Percentiles rank a stretch among this genome's conserved stretches.
These are phyloP conservation scores for Ochotona princeps DNA, from an alignment of 2,113 vertebrate species.

Conservation along the genomic window DNA sequence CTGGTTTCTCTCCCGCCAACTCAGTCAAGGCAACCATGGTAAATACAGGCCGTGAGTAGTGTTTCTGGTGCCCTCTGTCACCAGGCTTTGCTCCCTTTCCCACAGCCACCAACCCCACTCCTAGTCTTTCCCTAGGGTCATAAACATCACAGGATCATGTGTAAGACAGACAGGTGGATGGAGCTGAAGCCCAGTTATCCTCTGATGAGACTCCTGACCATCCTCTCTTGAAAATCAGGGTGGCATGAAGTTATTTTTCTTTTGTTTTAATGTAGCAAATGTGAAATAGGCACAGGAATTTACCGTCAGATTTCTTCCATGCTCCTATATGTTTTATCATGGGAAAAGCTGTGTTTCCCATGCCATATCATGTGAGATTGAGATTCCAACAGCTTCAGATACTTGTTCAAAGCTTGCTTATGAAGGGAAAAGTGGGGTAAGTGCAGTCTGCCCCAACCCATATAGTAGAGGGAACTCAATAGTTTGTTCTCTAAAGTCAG, in stretches of 20 bases:
- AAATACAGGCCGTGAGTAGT: background rate
- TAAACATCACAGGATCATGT: background rate
- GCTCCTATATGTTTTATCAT: background rate
- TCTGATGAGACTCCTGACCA: background rate
- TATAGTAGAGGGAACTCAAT: rapidly evolving
- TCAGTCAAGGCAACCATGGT: background rate
- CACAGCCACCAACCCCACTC: background rate
- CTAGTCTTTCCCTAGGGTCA: no score
- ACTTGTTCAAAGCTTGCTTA: background rate
- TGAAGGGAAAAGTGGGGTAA: background rate
- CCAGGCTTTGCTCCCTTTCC: background rate
- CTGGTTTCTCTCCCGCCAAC: background rate
- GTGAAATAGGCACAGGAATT: background rate
- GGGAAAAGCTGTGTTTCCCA: background rate
- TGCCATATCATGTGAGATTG: background rate
- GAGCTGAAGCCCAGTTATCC: background rate
- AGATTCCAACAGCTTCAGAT: background rate
- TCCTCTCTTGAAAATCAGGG: background rate
- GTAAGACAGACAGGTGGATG: background rate
- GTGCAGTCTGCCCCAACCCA: background rate
- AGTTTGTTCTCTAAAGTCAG: no score
- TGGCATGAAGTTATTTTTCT: no score
- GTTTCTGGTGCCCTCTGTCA: rapidly evolving
- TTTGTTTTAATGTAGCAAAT: background rate
- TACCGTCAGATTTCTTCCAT: background rate